phyloP scores from a whole-genome alignment of 2,888 invertebrate species.

The Cancer borealis region DNA sequence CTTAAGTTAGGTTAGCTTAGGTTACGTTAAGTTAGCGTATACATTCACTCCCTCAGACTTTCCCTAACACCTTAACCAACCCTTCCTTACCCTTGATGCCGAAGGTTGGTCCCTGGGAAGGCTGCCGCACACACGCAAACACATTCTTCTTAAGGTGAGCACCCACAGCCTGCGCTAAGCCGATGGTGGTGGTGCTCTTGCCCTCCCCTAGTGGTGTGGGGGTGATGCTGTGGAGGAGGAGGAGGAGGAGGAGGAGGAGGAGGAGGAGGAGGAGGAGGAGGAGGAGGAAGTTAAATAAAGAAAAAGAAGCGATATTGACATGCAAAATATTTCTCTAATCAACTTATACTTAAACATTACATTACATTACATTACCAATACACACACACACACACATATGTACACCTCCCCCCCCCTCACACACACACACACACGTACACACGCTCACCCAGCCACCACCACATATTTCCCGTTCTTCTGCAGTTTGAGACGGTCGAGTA shows the following conservation, averaged over 20 bases:
- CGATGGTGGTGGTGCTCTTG: conserved; percentile 97
- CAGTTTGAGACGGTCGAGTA: conserved; percentile 87
- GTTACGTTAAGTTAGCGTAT: too few relatives aligned
- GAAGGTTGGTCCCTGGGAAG: conserved; percentile 99
- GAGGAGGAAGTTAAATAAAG: not conserved
- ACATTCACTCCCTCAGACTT: too few relatives aligned
- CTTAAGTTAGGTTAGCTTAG: too few relatives aligned
- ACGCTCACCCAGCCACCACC: conserved; percentile 92
- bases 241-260: not conserved
- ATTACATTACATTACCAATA: not conserved
- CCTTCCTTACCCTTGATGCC: conserved; percentile 89
- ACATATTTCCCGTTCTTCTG: conserved; percentile 92
- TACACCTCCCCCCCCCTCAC: not conserved
- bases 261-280: not conserved
- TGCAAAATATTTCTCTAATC: not conserved
- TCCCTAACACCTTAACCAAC: too few relatives aligned
- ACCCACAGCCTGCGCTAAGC: conserved; percentile 94
- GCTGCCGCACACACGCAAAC: conserved; percentile 96
- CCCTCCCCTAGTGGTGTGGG: conserved; percentile 99
- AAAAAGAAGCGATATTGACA: not conserved
- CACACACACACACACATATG: too few relatives aligned
- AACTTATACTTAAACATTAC: not conserved
- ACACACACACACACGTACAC: not conserved
- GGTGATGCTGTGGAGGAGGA: conserved; percentile 87
- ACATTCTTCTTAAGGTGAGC: conserved; percentile 91